These are phyloP conservation scores for Caradrina kadenii DNA, from an alignment of 2,888 invertebrate species.

Conservation along the genomic window DNA sequence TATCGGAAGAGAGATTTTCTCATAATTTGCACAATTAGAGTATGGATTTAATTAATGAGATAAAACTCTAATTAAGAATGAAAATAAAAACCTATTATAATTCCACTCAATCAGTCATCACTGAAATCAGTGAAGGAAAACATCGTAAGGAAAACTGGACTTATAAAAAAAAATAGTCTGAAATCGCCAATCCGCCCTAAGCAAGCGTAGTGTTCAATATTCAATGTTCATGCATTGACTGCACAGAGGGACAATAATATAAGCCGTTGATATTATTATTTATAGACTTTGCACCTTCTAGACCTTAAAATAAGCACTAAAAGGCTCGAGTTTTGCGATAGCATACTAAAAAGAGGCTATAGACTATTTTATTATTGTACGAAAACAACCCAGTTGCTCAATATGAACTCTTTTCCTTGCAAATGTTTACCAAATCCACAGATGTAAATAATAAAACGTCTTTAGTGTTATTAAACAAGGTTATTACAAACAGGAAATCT, in stretches of 20 bases:
- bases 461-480: constrained; percentile 41
- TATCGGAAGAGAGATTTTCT: not conserved
- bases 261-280: too few species aligned
- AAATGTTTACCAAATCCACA: constrained; percentile 48
- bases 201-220: too few species aligned
- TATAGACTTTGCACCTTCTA: too few species aligned
- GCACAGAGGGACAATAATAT: too few species aligned
- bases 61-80: not conserved
- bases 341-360: constrained; percentile 29
- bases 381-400: constrained; percentile 3
- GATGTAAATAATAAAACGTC: constrained; percentile 50
- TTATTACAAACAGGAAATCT: constrained; percentile 53
- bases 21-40: not conserved
- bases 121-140: too few species aligned
- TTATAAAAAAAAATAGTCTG: too few species aligned
- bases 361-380: constrained; percentile 17
- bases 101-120: too few species aligned
- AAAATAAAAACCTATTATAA: too few species aligned
- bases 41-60: not conserved
- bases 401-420: constrained; percentile 19
- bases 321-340: not conserved
- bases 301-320: too few species aligned
- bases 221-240: too few species aligned
- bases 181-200: too few species aligned
- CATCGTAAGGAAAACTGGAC: too few species aligned